Evolutionary conservation across 2,113 vertebrate species (phyloP).

Genomic region (Montifringilla adamsi): DNA sequence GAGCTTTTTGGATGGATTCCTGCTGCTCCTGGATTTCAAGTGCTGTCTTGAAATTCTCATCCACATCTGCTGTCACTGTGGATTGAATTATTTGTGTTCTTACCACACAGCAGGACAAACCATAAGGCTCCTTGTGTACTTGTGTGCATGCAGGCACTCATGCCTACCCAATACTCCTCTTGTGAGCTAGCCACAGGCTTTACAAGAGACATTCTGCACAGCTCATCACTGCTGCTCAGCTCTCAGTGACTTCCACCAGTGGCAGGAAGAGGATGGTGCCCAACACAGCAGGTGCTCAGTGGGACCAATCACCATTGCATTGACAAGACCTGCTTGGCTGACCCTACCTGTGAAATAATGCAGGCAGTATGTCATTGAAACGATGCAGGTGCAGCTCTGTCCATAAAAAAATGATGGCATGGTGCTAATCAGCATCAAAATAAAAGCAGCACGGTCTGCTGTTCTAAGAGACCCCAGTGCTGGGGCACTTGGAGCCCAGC

Average conservation of each 20-base stretch:
- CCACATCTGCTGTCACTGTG: not conserved
- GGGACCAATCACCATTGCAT: fast-evolving
- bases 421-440: not conserved
- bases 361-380: fast-evolving
- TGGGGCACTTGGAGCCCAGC: not conserved
- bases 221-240: not conserved
- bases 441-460: not conserved
- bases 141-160: not conserved
- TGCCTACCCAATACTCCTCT: not conserved
- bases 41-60: not conserved
- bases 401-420: not conserved
- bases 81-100: not conserved
- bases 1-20: not conserved
- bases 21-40: not conserved
- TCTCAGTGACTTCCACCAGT: fast-evolving
- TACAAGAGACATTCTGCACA: not conserved
- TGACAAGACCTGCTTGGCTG: not conserved
- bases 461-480: not conserved
- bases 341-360: not conserved
- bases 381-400: fast-evolving
- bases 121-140: not conserved
- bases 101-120: not conserved
- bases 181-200: not conserved
- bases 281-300: not conserved
- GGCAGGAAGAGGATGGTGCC: not conserved